A percentile compares a stretch with the other conserved stretches of the same genome.
Evolutionary conservation across 2,113 vertebrate species (phyloP).

Genomic region (Sturnira hondurensis): DNA sequence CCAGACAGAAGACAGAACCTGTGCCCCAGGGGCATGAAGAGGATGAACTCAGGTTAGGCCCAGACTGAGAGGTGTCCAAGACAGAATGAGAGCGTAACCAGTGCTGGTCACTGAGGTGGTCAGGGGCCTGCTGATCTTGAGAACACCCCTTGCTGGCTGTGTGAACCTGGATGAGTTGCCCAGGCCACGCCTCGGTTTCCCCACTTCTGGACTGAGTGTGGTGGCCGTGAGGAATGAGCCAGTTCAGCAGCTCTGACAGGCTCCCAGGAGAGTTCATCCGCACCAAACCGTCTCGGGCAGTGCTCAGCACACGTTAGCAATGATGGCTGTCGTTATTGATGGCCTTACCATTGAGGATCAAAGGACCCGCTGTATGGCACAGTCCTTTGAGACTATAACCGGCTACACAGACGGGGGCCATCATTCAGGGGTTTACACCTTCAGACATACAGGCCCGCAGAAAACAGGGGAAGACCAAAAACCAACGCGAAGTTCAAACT

Average conservation of each 20-base stretch:
- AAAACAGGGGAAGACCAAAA: not conserved
- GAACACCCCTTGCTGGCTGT: not conserved
- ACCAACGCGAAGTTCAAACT: not conserved
- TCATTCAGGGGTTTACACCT: not conserved
- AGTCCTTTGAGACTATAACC: not conserved
- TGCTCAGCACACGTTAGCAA: not conserved
- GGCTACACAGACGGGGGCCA: not conserved
- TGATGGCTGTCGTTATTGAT: too few relatives aligned
- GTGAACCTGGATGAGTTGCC: not conserved
- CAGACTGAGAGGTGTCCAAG: accelerated
- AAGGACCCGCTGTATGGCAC: not conserved
- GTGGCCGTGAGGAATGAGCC: not conserved
- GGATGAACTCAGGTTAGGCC: not conserved
- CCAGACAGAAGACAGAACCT: not conserved
- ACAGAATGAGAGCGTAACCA: not conserved
- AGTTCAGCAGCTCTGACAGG: not conserved
- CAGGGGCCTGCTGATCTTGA: not conserved
- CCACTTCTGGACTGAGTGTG: not conserved
- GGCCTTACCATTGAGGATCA: not conserved
- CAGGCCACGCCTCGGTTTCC: not conserved
- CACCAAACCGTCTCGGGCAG: not conserved
- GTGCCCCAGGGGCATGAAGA: not conserved
- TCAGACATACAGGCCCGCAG: not conserved
- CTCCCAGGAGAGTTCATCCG: not conserved
- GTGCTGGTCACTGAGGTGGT: accelerated